phyloP scores from a whole-genome alignment of 2,888 invertebrate species.

The Sussaba pulchella region DNA sequence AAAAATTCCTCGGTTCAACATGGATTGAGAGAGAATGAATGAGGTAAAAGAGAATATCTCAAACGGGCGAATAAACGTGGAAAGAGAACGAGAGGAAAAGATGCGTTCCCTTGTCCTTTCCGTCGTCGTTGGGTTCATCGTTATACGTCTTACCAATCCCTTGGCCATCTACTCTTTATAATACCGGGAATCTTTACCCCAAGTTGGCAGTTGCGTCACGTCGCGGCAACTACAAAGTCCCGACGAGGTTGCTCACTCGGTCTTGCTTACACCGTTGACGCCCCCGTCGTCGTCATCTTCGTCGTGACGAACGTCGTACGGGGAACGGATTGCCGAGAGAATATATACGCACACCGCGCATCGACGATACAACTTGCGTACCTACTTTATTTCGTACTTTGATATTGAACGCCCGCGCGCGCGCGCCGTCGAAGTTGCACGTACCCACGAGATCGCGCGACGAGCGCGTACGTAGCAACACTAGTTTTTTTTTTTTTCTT shows the following conservation, averaged over 20 bases:
- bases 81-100: constrained; percentile 64
- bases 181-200: constrained; percentile 81
- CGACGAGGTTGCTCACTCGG: constrained; percentile 59
- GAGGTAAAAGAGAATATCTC: constrained; percentile 4
- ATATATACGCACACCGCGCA: constrained; percentile 45
- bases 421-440: too few species aligned
- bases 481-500: too few species aligned
- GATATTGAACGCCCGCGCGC: constrained; percentile 71
- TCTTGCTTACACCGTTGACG: constrained; percentile 27
- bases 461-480: constrained; percentile 2
- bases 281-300: constrained; percentile 19
- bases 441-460: constrained; percentile 32
- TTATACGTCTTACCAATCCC: constrained; percentile 47
- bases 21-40: constrained; percentile 13
- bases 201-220: constrained; percentile 83
- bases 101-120: constrained; percentile 54
- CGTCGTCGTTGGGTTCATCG: constrained; percentile 52
- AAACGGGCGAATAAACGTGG: constrained; percentile 62
- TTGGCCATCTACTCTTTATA: constrained; percentile 67
- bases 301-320: constrained; percentile 18
- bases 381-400: constrained; percentile 77
- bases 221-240: constrained; percentile 84
- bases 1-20: constrained; percentile 21
- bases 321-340: too few species aligned
- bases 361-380: constrained; percentile 74